Base-by-base conservation (phyloP, 1,140 invertebrate genomes). In the Bombus sylvicola region DNA sequence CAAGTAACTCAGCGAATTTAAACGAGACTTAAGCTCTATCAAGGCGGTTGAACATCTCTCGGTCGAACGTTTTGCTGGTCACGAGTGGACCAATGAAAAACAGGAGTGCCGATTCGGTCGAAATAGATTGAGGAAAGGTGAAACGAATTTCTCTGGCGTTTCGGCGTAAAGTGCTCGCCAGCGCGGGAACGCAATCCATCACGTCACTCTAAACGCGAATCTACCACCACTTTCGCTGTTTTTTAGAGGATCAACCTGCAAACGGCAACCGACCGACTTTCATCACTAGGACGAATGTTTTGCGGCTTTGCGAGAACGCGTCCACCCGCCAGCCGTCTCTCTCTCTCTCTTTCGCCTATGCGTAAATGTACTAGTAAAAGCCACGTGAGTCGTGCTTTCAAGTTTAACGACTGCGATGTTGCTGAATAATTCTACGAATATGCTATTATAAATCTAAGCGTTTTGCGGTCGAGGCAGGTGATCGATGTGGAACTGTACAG, bases 211-310 rank as follows among this genome's bases (percentile, higher is more conserved):
- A 34, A n/a, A 22, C 64, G 78, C 25, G 78, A 53, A 80, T 79
- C 78, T n/a, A n/a, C 41, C 43, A 28, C 43, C 78, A 37, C 64
- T 80, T 80, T 80, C 78, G 12, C 41, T 80, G 78, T 80, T 80
- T 80, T 80, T 80, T 66, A 53, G 25, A 34, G 31, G 43, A 80
- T 80, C 64, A 43, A 53, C 64, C 77, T 15, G 59, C 76, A 66
- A 78, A 78, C 76, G 59, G n/a, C 34, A 22, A 41, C 37, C 78
- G 64, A 80, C 64, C 78, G 64, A 80, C 78, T 80, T 71, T 80
- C 78, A 80, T 80, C 78, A 53, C 78, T 43, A 31, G 6, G 12
- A 69, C 64, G 12, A 69, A 53, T 80, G 64, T 80, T 80, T 80
- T 80, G 78, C 28, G 64, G 77, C 77, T 79, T 79, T 68, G 62